Evolutionary conservation across 2,797 vertebrate genomes (phyloP), one percentile per base, ranked within the genome.

Genomic region (Chloroceryle amazona): DNA sequence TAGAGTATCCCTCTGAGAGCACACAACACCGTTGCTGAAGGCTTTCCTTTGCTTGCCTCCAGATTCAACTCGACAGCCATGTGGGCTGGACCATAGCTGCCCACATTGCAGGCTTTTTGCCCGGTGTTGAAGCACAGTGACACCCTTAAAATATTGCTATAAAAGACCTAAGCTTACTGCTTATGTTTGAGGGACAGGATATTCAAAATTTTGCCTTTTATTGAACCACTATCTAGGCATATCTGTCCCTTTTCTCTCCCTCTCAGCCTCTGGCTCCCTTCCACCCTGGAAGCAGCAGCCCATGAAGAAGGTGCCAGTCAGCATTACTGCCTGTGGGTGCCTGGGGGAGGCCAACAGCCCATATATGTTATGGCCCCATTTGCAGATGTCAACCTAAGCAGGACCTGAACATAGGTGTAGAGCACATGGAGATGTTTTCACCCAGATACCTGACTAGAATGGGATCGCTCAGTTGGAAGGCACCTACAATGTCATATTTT

Each of bases 21-120:
- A 22, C n/a, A 4, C 23, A 12, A 0, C 12, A 6, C 52, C 2
- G 0, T 3, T 35, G 67, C 55, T 15, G 18, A n/a, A 79, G 67
- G 31, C 33, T 61, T 58, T 52, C 44, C 63, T 70, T 62, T 3
- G 0, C 82, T 65, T 11, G 28, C 67, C 46, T 78, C 55, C 35
- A 29, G 14, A 13, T 35, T 35, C 3, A 2, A 25, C 23, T 20
- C 42, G n/a, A 47, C 37, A 39, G 37, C 52, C 25, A 3, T 26
- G 26, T 13, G 68, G 68, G 42, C 58, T 71, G 26, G 54, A 15
- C 58, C 17, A 15, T 42, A 31, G 14, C 9, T 11, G 10, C 7
- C 13, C 65, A 29, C 18, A 13, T 61, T 51, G 52, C 35, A 46
- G 16, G 7, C 29, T 29, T 20, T n/a, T 65, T 51, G 49, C 47